Percentiles rank a stretch among this genome's conserved stretches.
These are phyloP conservation scores for Melinopterus prodromus DNA, from an alignment of 2,888 invertebrate genomes.

Conservation along the genomic window DNA sequence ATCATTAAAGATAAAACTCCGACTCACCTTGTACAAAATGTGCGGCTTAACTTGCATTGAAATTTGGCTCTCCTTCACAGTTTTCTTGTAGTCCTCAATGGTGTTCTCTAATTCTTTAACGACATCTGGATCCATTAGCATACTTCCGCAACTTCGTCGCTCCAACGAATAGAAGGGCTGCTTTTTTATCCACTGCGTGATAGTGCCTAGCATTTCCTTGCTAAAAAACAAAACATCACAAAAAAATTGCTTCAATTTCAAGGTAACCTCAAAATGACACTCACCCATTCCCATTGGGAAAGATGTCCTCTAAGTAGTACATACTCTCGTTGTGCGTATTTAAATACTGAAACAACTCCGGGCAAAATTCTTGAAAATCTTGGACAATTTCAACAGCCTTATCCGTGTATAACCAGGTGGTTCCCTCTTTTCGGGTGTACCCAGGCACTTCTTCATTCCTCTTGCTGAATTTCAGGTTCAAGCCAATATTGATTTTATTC, in stretches of 20 bases:
- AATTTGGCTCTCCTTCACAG: constrained; percentile 61
- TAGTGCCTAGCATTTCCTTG: constrained; percentile 63
- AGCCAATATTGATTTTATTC: constrained; percentile 80
- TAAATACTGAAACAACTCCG: constrained; percentile 65
- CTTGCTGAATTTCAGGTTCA: constrained; percentile 91
- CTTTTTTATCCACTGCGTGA: constrained; percentile 74
- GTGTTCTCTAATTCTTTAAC: constrained; percentile 65
- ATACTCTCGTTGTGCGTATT: constrained; percentile 68
- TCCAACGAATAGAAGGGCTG: constrained; percentile 71
- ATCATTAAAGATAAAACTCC: constrained; percentile 28
- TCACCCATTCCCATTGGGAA: constrained; percentile 54
- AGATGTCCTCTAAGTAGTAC: constrained; percentile 75
- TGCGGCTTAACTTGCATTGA: constrained; percentile 83
- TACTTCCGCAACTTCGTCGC: constrained; percentile 74
- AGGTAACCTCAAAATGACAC: constrained; percentile 28
- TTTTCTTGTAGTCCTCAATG: constrained; percentile 55
- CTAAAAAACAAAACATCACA: constrained; percentile 46
- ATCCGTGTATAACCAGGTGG: constrained; percentile 82
- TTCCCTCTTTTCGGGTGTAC: constrained; percentile 77
- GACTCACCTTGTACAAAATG: constrained; percentile 73
- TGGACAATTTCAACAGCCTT: constrained; percentile 75
- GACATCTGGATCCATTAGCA: constrained; percentile 74
- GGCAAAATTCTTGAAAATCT: constrained; percentile 76
- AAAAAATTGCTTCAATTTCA: constrained; percentile 5
- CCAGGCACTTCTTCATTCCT: constrained; percentile 79